Conservation (phyloP, 2,888 invertebrate species). For the Caenorhabditis japonica region DNA sequence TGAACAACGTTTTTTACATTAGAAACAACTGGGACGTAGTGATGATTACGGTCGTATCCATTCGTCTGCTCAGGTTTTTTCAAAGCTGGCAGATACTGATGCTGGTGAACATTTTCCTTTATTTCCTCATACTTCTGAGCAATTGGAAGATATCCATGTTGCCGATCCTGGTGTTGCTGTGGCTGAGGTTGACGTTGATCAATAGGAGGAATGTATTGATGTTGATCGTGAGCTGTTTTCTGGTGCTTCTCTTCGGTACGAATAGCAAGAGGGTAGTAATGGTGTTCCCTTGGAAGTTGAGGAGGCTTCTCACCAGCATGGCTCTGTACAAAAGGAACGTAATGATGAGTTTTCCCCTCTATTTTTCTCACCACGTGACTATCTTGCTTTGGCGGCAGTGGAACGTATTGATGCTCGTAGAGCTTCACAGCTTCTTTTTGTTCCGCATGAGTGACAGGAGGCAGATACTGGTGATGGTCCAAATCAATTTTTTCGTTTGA, state of each 20-base stretch:
- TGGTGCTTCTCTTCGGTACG: constrained; percentile 15
- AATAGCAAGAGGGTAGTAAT: constrained; percentile 41
- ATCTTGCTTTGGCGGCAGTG: constrained; percentile 27
- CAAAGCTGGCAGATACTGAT: constrained; percentile 25
- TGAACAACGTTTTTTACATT: constrained; percentile 1
- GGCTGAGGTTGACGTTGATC: constrained; percentile 6
- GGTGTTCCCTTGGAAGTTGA: constrained; percentile 41
- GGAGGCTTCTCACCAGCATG: constrained; percentile 15
- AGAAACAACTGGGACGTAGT: constrained; percentile 25
- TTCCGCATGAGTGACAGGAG: constrained; percentile 29
- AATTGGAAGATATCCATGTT: constrained; percentile 42
- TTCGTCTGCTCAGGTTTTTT: constrained; percentile 14
- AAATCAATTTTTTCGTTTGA: constrained; percentile 15
- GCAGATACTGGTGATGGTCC: constrained; percentile 43
- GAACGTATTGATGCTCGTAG: constrained; percentile 43
- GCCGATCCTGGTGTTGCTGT: neutral
- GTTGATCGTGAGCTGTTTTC: constrained; percentile 19
- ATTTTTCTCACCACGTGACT: constrained; percentile 32
- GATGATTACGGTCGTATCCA: constrained; percentile 30
- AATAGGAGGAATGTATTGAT: constrained; percentile 30
- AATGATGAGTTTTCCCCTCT: constrained; percentile 38
- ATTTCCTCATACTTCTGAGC: constrained; percentile 13
- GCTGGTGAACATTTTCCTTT: constrained; percentile 12
- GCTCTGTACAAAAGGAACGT: constrained; percentile 42
- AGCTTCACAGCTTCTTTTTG: constrained; percentile 32